These are phyloP conservation scores for Stenichneumon culpator DNA, from an alignment of 2,888 invertebrate genomes.

Conservation along the genomic window DNA sequence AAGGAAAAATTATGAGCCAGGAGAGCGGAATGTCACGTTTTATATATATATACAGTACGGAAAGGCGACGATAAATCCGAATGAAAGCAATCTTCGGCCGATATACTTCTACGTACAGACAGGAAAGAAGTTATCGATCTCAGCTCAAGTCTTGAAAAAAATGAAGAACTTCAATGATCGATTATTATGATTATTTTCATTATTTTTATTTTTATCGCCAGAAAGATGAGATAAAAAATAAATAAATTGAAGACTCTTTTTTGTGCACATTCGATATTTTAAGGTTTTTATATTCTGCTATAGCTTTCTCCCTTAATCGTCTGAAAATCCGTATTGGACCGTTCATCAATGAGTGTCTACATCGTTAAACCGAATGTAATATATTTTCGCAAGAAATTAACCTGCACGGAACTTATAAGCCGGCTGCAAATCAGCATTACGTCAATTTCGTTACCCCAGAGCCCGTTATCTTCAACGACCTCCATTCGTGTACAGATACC, in stretches of 20 bases:
- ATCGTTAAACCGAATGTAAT: not conserved
- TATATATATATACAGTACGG: not conserved
- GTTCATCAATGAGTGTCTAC: not conserved
- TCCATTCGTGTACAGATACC: conserved; percentile 7
- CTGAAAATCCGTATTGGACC: too few relatives aligned
- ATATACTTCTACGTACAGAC: conserved; percentile 6
- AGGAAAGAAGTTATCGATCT: conserved; percentile 3
- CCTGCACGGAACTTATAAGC: not conserved
- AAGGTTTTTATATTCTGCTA: not conserved
- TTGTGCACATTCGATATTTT: not conserved
- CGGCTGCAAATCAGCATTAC: not conserved
- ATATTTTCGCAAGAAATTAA: not conserved
- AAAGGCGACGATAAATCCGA: conserved; percentile 24
- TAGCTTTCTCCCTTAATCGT: not conserved
- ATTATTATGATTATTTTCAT: not conserved
- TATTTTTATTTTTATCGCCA: too few relatives aligned
- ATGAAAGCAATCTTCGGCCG: conserved; percentile 49
- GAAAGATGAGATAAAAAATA: not conserved
- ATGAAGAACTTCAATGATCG: not conserved
- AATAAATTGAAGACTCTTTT: not conserved
- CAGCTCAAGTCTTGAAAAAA: not conserved
- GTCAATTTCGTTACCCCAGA: not conserved
- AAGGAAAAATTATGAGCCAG: conserved; percentile 6
- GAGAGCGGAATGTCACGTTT: conserved; percentile 39
- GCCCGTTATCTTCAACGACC: conserved; percentile 22